phyloP scores from a whole-genome alignment of 2,888 invertebrate genomes.

The Listrodromus nycthemerus region DNA sequence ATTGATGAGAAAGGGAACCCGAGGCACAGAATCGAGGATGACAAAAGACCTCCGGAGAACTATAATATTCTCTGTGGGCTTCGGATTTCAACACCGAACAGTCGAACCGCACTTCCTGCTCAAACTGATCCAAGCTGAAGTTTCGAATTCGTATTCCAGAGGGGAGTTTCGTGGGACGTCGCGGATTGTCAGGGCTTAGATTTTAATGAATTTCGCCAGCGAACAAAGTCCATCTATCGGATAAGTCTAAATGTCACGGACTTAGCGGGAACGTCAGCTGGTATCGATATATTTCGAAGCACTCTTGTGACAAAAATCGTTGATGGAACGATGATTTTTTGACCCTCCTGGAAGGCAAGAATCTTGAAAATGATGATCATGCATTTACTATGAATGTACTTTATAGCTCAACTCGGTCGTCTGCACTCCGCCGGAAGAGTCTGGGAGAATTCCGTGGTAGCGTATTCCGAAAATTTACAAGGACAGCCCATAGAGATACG shows the following conservation, averaged over 20 bases:
- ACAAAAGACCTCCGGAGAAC: constrained; percentile 17
- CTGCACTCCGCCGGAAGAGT: not conserved
- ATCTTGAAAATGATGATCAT: constrained; percentile 2
- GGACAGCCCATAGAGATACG: constrained; percentile 19
- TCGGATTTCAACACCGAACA: constrained; percentile 7
- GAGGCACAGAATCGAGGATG: constrained; percentile 39
- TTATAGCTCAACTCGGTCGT: constrained; percentile 5
- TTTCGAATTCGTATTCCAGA: constrained; percentile 8
- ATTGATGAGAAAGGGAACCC: constrained; percentile 27
- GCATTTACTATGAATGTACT: constrained; percentile 3
- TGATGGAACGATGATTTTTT: not conserved
- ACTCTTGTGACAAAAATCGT: not conserved
- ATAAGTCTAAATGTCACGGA: not conserved
- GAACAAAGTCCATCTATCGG: not conserved
- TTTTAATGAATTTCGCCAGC: constrained; percentile 33
- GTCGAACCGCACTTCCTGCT: constrained; percentile 51
- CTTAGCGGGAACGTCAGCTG: not conserved
- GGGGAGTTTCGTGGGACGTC: constrained; percentile 4
- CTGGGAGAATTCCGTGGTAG: constrained; percentile 17
- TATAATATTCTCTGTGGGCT: constrained; percentile 35
- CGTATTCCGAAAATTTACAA: constrained; percentile 61
- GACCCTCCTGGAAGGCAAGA: not conserved
- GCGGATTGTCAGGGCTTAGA: constrained; percentile 47
- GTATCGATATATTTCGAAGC: not conserved
- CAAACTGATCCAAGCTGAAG: constrained; percentile 7